Percentiles rank a stretch among this genome's conserved stretches.
Evolutionary conservation across 1,140 invertebrate genomes (phyloP).

Genomic region (Dendroctonus ponderosae): DNA sequence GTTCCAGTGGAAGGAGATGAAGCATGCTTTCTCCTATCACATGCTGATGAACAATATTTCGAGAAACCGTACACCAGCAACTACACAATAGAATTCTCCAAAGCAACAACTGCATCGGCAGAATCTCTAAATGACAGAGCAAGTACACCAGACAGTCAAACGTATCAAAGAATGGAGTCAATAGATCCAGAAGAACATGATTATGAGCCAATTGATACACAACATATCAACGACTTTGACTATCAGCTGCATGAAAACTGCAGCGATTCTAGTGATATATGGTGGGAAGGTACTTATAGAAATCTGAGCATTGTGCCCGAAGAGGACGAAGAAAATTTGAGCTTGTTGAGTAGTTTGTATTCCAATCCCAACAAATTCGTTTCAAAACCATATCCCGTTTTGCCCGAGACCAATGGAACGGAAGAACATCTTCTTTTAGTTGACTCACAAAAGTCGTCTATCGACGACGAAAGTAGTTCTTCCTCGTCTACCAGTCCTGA

Average conservation of each 20-base stretch:
- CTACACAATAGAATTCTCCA: constrained; percentile 35
- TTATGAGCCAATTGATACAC: constrained; percentile 46
- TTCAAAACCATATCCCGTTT: constrained; percentile 7
- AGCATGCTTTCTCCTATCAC: constrained; percentile 35
- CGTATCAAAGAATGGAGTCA: constrained; percentile 29
- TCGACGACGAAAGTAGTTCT: constrained; percentile 23
- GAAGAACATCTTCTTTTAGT: constrained; percentile 18
- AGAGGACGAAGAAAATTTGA: constrained; percentile 48
- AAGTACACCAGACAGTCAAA: constrained; percentile 32
- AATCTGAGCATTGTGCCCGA: constrained; percentile 49
- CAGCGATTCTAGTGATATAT: constrained; percentile 40
- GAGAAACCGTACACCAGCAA: constrained; percentile 32
- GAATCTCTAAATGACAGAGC: constrained; percentile 38
- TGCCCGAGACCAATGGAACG: constrained; percentile 1
- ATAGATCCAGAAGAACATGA: constrained; percentile 34
- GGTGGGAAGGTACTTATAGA: constrained; percentile 51
- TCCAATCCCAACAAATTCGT: constrained; percentile 23
- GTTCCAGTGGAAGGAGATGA: constrained; percentile 42
- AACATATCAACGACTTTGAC: constrained; percentile 32
- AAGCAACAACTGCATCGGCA: constrained; percentile 37
- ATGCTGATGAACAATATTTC: constrained; percentile 33
- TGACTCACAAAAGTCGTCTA: constrained; percentile 11
- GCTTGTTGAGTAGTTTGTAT: constrained; percentile 34
- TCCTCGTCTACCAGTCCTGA: constrained; percentile 35
- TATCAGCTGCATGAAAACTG: constrained; percentile 30